Base-by-base conservation (phyloP, 2,888 invertebrate genomes). In the Apantesis nais region DNA sequence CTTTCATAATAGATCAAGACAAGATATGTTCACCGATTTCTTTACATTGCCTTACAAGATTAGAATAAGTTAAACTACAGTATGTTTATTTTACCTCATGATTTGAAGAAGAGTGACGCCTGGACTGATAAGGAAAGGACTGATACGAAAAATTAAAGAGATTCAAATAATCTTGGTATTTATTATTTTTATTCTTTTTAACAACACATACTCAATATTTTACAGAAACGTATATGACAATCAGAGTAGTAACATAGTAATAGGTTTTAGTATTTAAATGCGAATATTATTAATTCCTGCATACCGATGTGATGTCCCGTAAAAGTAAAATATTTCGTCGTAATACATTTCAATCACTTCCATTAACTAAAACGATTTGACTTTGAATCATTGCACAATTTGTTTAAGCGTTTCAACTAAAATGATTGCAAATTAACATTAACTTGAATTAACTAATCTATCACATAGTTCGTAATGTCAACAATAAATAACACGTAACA, bases 151-250 rank as follows among this genome's bases (percentile, higher is more conserved):
- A 87, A 83, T 75, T 74, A 86, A 85, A 85, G 83, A 79, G 66
- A 81, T 76, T 74, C 71, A 84, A 77, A 85, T 88, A 89, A 89
- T 91, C 83, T 92, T 90, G 85, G 89, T 92, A 94, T 94, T 94
- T 93, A 93, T 94, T 94, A 93, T 90, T 94, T 95, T 95, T 93
- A 94, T 95, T 95, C 92, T 95, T 92, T 95, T 95, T 93, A 95
- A 95, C 95, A 95, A 95, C 95, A 95, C 95, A 95, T 95, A 95
- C 92, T 95, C 94, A 93, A 94, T 95, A 95, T 93, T 92, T 95
- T 95, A 95, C 95, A 95, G 95, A 95, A 95, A 95, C 94, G 91
- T 95, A 93, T 94, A 92, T 92, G 94, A 95, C 93, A 94, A 93
- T 94, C 93, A 94, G 93, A 93, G 88, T 93, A 93, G 87, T 94